Conservation (phyloP, 2,797 vertebrate species). For the Potorous gilbertii region DNA sequence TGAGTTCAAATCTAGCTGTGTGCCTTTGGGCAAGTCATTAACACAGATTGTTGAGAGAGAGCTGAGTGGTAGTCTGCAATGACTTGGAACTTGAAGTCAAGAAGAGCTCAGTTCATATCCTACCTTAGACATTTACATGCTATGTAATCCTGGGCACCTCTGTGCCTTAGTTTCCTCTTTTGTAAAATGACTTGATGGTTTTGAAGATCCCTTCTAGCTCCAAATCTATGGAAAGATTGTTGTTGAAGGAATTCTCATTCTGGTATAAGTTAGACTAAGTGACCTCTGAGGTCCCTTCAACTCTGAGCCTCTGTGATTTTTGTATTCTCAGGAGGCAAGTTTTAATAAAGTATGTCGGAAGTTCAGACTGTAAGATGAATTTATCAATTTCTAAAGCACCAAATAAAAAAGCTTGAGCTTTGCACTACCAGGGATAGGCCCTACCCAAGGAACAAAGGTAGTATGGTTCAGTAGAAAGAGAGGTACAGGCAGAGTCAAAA, state of each 20-base stretch:
- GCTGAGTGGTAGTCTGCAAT: background rate
- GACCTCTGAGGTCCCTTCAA: background rate
- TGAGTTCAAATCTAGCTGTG: background rate
- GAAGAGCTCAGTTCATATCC: background rate
- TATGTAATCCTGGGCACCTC: background rate
- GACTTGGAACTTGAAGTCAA: background rate
- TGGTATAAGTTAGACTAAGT: background rate
- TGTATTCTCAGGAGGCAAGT: background rate
- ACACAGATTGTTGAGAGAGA: background rate
- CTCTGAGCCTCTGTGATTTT: background rate
- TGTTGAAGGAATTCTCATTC: background rate
- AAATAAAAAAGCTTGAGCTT: background rate
- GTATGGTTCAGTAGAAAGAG: background rate
- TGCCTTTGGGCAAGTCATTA: background rate
- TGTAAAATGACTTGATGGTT: background rate
- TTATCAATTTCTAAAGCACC: background rate
- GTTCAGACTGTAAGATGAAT: background rate
- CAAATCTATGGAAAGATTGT: background rate
- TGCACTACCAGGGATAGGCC: background rate
- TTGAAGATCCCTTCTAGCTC: background rate
- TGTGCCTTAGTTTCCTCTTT: background rate
- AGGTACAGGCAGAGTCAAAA: no score
- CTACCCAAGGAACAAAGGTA: background rate
- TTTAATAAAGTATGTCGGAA: background rate
- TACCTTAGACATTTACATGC: background rate